Evolutionary conservation across 2,797 vertebrate genomes (phyloP).

Genomic region (Enteromius afrohamiltoni): DNA sequence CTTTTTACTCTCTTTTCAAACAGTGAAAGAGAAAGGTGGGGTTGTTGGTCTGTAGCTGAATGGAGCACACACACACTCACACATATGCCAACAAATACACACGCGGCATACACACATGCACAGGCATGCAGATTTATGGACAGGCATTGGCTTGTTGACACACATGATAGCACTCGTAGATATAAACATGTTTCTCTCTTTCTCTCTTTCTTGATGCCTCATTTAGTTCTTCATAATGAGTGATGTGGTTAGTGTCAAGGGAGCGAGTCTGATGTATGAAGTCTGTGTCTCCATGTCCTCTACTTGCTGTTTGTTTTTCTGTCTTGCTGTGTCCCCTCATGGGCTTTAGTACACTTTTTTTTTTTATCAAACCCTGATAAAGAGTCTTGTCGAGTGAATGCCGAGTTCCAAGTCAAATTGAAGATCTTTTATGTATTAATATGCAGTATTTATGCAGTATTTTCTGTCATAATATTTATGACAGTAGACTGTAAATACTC

Average conservation of each 20-base stretch:
- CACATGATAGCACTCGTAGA: constrained; percentile 12
- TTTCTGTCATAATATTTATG: background rate
- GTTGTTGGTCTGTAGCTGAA: constrained; percentile 54
- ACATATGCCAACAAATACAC: constrained; percentile 37
- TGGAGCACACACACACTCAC: constrained; percentile 48
- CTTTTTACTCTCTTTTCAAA: constrained; percentile 74
- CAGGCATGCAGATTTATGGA: constrained; percentile 39
- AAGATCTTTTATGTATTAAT: background rate
- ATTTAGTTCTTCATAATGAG: constrained; percentile 55
- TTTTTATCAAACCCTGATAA: background rate
- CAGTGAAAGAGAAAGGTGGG: constrained; percentile 50
- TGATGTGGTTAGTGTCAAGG: constrained; percentile 61
- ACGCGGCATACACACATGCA: constrained; percentile 46
- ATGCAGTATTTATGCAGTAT: background rate
- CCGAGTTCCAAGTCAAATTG: background rate
- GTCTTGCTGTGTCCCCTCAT: constrained; percentile 57
- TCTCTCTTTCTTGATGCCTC: constrained; percentile 26
- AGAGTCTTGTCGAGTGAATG: background rate
- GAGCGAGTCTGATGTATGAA: constrained; percentile 60
- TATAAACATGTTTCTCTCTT: background rate
- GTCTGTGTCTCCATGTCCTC: constrained; percentile 61
- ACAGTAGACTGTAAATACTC: background rate
- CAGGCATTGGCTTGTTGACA: constrained; percentile 50
- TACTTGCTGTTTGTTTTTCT: constrained; percentile 62
- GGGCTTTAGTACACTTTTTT: constrained; percentile 16